phyloP scores from a whole-genome alignment of 2,888 invertebrate genomes.

The Eulithis testata region DNA sequence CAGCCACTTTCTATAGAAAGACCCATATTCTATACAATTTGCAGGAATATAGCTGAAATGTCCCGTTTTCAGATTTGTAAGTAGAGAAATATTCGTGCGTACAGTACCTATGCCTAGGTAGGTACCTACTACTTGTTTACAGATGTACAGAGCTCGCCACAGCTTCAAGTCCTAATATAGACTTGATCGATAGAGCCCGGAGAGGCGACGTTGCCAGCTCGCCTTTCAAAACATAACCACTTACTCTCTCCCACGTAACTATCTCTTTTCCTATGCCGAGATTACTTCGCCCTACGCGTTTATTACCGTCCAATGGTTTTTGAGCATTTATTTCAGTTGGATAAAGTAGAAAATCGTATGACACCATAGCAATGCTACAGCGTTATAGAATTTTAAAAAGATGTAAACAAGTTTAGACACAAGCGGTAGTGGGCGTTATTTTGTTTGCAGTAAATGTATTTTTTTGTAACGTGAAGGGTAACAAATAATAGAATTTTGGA shows the following conservation, averaged over 20 bases:
- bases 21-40: no score
- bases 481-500: no score
- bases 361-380: not conserved
- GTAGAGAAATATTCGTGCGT: no score
- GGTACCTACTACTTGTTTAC: not conserved
- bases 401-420: slow-evolving; percentile 1
- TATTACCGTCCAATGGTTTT: not conserved
- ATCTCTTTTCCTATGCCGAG: not conserved
- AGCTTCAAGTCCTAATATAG: slow-evolving; percentile 1
- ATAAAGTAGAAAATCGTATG: not conserved
- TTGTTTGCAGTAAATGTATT: not conserved
- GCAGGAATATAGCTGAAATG: no score
- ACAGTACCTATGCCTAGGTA: no score
- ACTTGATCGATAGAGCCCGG: slow-evolving; percentile 61
- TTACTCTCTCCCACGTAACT: slow-evolving; percentile 2
- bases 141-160: not conserved
- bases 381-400: not conserved
- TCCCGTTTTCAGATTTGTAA: no score
- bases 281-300: not conserved
- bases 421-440: not conserved
- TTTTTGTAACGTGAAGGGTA: no score
- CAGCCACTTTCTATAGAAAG: no score
- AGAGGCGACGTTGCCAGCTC: slow-evolving; percentile 66
- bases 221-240: slow-evolving; percentile 41
- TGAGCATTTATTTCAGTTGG: not conserved